Evolutionary conservation across 2,113 vertebrate genomes (phyloP).

Genomic region (Oreochromis niloticus): DNA sequence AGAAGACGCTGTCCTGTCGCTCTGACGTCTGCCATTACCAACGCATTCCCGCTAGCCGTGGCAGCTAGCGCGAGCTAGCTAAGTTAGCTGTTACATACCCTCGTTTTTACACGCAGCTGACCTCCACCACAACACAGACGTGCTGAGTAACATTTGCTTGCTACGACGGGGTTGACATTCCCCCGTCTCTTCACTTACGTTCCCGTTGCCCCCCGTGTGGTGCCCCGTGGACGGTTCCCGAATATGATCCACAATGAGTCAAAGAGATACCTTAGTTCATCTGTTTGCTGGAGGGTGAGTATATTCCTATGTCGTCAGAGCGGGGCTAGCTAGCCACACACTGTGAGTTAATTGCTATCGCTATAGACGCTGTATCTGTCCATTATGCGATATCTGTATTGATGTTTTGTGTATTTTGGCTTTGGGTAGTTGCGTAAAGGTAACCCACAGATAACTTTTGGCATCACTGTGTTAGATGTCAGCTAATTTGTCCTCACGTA

Average conservation of each 20-base stretch:
- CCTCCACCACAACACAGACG: slow-evolving; percentile 51
- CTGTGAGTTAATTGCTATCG: neutral
- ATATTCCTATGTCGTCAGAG: neutral
- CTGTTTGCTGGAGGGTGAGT: slow-evolving; percentile 94
- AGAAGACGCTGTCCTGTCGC: neutral
- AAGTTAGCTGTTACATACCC: slow-evolving; percentile 28
- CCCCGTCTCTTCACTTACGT: neutral
- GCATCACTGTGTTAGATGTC: neutral
- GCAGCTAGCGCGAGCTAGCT: slow-evolving; percentile 45
- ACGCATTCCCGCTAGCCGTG: slow-evolving; percentile 10
- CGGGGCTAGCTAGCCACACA: slow-evolving; percentile 13
- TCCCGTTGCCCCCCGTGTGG: neutral
- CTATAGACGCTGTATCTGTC: neutral
- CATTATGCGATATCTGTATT: neutral
- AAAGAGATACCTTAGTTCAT: slow-evolving; percentile 92
- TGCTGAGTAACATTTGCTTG: neutral
- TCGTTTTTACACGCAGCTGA: slow-evolving; percentile 45
- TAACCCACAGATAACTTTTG: neutral
- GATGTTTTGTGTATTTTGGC: neutral
- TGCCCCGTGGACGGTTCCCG: slow-evolving; percentile 54
- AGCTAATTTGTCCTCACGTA: neutral
- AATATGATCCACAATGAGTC: slow-evolving; percentile 90
- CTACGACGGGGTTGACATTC: neutral
- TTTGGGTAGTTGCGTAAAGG: neutral
- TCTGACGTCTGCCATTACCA: neutral